Percentiles rank a stretch among this genome's conserved stretches.
phyloP scores from a whole-genome alignment of 1,140 invertebrate genomes.

The Sesamia nonagrioides region DNA sequence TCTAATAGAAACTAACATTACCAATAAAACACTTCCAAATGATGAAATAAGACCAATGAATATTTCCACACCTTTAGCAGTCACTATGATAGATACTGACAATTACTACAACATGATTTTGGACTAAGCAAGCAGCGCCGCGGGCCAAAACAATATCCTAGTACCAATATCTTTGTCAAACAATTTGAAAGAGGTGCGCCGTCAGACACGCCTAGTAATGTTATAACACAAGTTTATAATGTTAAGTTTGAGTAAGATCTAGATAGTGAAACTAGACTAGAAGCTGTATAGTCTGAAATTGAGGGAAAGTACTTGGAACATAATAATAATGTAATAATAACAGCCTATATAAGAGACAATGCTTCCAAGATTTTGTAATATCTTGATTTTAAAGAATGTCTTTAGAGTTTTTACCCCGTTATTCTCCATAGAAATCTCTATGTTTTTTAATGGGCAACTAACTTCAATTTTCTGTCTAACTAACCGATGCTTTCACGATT shows the following conservation, averaged over 20 bases:
- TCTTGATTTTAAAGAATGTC: too few species aligned
- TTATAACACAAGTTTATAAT: neutral
- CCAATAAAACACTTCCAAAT: conserved; percentile 3
- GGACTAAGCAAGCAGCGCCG: neutral
- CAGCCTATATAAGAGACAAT: too few species aligned
- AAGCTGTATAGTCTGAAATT: neutral
- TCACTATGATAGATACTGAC: neutral
- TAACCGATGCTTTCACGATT: too few species aligned
- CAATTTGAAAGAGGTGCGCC: conserved; percentile 21
- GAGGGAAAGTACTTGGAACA: neutral
- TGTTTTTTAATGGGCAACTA: too few species aligned
- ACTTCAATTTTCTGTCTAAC: too few species aligned
- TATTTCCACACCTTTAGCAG: neutral
- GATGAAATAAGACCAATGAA: neutral
- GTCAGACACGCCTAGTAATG: conserved; percentile 3
- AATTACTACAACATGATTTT: conserved; percentile 5
- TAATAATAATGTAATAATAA: too few species aligned
- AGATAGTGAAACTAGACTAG: neutral
- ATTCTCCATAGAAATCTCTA: too few species aligned
- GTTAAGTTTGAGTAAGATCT: neutral
- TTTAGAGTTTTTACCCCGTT: too few species aligned
- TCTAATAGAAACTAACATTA: neutral
- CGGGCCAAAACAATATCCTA: neutral
- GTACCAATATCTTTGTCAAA: conserved; percentile 4
- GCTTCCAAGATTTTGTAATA: too few species aligned